Conservation (phyloP, 2,113 vertebrate genomes). For the Myotis yumanensis region DNA sequence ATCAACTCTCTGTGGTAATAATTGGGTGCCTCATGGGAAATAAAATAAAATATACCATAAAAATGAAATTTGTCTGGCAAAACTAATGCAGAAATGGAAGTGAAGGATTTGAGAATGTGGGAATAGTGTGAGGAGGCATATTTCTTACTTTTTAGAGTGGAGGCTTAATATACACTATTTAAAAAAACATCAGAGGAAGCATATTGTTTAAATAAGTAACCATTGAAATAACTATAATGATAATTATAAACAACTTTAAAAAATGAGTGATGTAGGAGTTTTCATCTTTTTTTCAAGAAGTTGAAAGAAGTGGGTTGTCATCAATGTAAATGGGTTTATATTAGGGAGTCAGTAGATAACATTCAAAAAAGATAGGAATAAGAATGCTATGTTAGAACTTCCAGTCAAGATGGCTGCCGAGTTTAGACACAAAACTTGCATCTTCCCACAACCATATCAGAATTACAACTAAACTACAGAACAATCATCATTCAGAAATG, state of each 20-base stretch:
- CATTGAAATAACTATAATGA: neutral
- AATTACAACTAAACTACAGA: neutral
- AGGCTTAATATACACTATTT: neutral
- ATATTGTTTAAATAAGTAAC: neutral
- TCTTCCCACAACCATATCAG: neutral
- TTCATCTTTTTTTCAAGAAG: neutral
- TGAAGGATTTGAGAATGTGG: neutral
- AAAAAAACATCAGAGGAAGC: neutral
- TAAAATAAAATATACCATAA: conserved; percentile 49
- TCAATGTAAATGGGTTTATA: neutral
- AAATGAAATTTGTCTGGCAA: conserved; percentile 16
- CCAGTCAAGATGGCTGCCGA: neutral
- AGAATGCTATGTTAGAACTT: neutral
- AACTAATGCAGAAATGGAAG: conserved; percentile 33
- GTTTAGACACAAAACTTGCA: neutral
- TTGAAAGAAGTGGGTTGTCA: neutral
- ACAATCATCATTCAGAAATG: neutral
- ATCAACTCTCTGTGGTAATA: conserved; percentile 12
- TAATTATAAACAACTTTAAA: neutral
- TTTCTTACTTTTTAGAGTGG: neutral
- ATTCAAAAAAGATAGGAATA: neutral
- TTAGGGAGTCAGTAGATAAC: neutral
- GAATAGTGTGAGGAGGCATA: neutral
- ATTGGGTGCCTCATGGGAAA: conserved; percentile 32
- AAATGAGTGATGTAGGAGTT: neutral